A percentile compares a stretch with the other conserved stretches of the same genome.
Evolutionary conservation across 1,140 invertebrate genomes (phyloP).

Genomic region (Pogonus chalceus): DNA sequence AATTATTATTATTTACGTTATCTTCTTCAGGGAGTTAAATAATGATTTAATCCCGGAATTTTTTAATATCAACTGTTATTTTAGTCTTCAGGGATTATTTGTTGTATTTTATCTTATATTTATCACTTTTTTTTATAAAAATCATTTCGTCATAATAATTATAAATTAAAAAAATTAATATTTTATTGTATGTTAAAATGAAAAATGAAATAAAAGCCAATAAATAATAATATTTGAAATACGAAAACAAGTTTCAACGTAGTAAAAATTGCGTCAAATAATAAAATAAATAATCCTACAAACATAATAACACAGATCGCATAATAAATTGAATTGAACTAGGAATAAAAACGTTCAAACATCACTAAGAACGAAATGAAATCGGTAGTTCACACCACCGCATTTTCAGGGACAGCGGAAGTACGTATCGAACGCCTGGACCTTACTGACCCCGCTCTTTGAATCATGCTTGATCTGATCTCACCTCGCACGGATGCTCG

Average conservation of each 20-base stretch:
- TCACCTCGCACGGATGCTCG: slow-evolving; percentile 53
- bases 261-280: not conserved
- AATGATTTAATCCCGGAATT: too few species aligned
- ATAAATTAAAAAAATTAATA: not conserved
- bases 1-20: not conserved
- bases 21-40: too few species aligned
- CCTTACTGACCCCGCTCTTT: slow-evolving; percentile 24
- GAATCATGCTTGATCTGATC: slow-evolving; percentile 53
- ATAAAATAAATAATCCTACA: slow-evolving; percentile 2
- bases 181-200: not conserved
- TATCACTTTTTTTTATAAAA: too few species aligned
- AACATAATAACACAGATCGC: slow-evolving; percentile 1
- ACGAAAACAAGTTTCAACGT: not conserved
- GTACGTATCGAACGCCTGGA: not conserved
- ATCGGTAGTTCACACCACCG: not conserved
- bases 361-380: too few species aligned
- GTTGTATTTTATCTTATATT: too few species aligned
- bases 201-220: not conserved
- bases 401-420: not conserved
- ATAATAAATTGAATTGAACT: not conserved
- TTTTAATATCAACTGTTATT: too few species aligned
- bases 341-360: too few species aligned
- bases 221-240: not conserved
- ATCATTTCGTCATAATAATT: too few species aligned
- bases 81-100: too few species aligned